Percentiles rank a stretch among this genome's conserved stretches.
Evolutionary conservation across 2,797 vertebrate species (phyloP).

Genomic region (Allobates femoralis): DNA sequence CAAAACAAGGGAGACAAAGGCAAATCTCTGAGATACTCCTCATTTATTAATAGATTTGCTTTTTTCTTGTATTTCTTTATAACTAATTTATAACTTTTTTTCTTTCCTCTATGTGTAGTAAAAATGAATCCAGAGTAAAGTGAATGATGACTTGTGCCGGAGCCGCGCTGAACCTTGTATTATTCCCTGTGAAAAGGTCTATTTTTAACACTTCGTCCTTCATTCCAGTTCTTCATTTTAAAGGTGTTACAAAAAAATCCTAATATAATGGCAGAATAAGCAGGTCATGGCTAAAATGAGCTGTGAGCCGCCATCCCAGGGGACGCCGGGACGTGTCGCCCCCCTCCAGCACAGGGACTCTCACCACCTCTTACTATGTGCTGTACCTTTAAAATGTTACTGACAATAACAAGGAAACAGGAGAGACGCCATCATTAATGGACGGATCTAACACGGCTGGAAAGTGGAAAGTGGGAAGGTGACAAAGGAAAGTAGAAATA

Average conservation of each 20-base stretch:
- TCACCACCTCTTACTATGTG: slow-evolving; percentile 67
- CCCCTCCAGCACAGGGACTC: slow-evolving; percentile 69
- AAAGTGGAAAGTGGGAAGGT: slow-evolving; percentile 48
- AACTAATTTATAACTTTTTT: neutral
- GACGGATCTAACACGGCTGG: slow-evolving; percentile 35
- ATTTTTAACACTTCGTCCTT: slow-evolving; percentile 71
- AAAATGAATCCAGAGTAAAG: neutral
- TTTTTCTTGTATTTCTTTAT: neutral
- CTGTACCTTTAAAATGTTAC: slow-evolving; percentile 67
- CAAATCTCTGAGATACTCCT: too few relatives aligned
- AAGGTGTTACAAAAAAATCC: slow-evolving; percentile 72
- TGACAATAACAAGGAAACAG: slow-evolving; percentile 67
- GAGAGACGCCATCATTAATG: slow-evolving; percentile 67
- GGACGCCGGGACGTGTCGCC: slow-evolving; percentile 69
- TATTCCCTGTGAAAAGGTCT: slow-evolving; percentile 63
- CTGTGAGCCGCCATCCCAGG: slow-evolving; percentile 70
- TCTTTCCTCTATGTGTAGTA: too few relatives aligned
- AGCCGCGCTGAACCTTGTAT: slow-evolving; percentile 47
- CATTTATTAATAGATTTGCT: neutral
- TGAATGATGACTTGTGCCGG: neutral
- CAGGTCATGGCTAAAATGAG: slow-evolving; percentile 75
- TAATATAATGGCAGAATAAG: slow-evolving; percentile 74
- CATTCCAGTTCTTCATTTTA: slow-evolving; percentile 69
- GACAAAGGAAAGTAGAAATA: slow-evolving; percentile 12
- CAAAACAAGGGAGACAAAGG: too few relatives aligned